Base-by-base conservation (phyloP, 2,888 invertebrate genomes). In the Chrysolina oricalcia region DNA sequence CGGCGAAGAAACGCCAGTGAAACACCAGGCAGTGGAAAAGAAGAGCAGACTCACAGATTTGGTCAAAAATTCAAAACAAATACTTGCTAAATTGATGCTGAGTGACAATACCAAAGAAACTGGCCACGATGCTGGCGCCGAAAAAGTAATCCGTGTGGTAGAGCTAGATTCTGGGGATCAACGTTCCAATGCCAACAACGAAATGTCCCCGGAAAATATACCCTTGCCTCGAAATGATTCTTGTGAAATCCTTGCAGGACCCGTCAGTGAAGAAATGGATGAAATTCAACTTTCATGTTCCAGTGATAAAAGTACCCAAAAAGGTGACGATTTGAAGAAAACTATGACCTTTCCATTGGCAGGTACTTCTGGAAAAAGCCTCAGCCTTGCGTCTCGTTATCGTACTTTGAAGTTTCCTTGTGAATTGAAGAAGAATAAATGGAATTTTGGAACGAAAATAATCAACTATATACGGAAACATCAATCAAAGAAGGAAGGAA, bases 31-130 rank as follows among this genome's bases (percentile, higher is more conserved):
- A 21, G 87, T 91, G 56, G 89, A 89, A 40, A 84, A 91, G 88
- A 87, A 90, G 87, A 86, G 84, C 11, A 83, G 88, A 13, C 82
- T 88, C 10, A 88, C 88, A 4, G 88, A 88, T 80, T 78, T 89
- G 41, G 87, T 88, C 13, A 87, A 86, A 82, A 88, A 88, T 80
- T 88, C 89, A 10, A 88, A 87, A 72, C 86, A 87, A 69, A 74
- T 85, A 13, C 67, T 84, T 13, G 79, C 84, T 0, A 86, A 83
- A 79, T 78, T 84, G 2, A 84, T 86, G 27, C 79, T 85, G 15
- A 84, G 80, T 23, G 86, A 87, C 64, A 83, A 80, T 63, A 85
- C 85, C 41, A 83, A 85, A 79, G 86, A 86, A 72, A 83, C 85
- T 56, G n/a, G 17, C 19, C 11, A 13, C 13, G 78, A 75, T 23